Conservation (phyloP, 2,797 vertebrate species). For the Oophaga sylvatica region DNA sequence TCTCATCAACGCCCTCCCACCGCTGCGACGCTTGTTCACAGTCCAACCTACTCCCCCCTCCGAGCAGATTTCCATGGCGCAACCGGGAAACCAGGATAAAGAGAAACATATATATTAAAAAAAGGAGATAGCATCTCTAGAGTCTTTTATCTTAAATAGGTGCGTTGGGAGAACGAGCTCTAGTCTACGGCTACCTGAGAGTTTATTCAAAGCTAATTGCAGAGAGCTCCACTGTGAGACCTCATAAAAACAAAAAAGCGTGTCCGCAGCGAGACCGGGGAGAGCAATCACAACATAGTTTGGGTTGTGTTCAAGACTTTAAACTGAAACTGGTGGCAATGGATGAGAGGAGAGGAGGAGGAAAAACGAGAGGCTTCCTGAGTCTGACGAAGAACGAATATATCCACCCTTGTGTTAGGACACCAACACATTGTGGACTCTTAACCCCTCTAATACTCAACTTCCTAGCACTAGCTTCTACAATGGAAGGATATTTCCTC, state of each 20-base stretch:
- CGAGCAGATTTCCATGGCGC: constrained; percentile 54
- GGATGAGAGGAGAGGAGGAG: constrained; percentile 38
- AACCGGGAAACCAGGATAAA: constrained; percentile 51
- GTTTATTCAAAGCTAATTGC: constrained; percentile 61
- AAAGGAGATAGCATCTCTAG: constrained; percentile 54
- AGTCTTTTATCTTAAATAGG: constrained; percentile 59
- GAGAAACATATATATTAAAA: constrained; percentile 58
- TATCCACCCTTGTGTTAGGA: constrained; percentile 20
- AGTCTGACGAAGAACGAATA: neutral
- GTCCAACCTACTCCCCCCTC: constrained; percentile 48
- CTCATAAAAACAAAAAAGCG: constrained; percentile 61
- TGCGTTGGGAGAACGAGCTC: constrained; percentile 42
- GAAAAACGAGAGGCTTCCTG: constrained; percentile 26
- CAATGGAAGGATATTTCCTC: neutral
- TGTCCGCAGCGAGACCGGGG: constrained; percentile 56
- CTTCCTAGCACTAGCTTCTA: neutral
- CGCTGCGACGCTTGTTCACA: constrained; percentile 52
- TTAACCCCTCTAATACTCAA: constrained; percentile 47
- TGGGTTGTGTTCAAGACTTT: constrained; percentile 58
- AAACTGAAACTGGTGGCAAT: constrained; percentile 56
- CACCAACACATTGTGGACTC: neutral
- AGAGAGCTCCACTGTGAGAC: constrained; percentile 56
- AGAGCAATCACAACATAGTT: constrained; percentile 60
- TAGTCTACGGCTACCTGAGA: constrained; percentile 56
- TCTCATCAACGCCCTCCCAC: constrained; percentile 62